Conservation (phyloP, 2,888 invertebrate species). For the Dioctria rufipes region DNA sequence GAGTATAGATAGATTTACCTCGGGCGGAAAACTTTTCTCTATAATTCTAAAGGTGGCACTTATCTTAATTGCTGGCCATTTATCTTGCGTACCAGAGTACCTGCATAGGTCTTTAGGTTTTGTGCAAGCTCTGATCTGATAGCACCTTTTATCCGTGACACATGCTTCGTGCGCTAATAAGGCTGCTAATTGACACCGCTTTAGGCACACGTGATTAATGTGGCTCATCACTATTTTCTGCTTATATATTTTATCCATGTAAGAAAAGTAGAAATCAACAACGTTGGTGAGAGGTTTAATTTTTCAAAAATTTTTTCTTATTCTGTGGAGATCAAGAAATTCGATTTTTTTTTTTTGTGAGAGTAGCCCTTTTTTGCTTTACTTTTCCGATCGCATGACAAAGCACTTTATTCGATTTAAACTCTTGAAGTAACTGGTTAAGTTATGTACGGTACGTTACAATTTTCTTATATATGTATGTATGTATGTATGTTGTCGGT, state of each 20-base stretch:
- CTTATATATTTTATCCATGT: background rate
- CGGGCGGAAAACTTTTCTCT: background rate
- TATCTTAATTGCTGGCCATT: conserved; percentile 34
- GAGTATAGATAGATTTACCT: background rate
- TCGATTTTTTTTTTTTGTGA: too few relatives aligned
- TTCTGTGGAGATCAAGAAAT: background rate
- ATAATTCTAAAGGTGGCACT: background rate
- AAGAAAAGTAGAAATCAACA: background rate
- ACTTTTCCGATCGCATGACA: too few relatives aligned
- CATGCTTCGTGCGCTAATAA: conserved; percentile 7
- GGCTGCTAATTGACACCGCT: conserved; percentile 32
- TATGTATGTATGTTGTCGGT: background rate
- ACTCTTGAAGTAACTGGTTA: background rate
- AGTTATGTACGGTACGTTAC: background rate
- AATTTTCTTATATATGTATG: background rate
- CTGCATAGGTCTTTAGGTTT: conserved; percentile 1
- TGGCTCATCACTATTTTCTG: background rate
- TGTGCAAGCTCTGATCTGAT: background rate
- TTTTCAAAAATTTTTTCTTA: background rate
- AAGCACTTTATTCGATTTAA: too few relatives aligned
- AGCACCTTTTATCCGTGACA: background rate
- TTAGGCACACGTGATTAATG: conserved; percentile 18
- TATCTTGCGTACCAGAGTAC: background rate
- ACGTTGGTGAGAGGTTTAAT: background rate
- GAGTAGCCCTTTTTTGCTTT: too few relatives aligned